These are phyloP conservation scores for Drosophila niveifrons DNA, from an alignment of 2,888 invertebrate species.

Conservation along the genomic window DNA sequence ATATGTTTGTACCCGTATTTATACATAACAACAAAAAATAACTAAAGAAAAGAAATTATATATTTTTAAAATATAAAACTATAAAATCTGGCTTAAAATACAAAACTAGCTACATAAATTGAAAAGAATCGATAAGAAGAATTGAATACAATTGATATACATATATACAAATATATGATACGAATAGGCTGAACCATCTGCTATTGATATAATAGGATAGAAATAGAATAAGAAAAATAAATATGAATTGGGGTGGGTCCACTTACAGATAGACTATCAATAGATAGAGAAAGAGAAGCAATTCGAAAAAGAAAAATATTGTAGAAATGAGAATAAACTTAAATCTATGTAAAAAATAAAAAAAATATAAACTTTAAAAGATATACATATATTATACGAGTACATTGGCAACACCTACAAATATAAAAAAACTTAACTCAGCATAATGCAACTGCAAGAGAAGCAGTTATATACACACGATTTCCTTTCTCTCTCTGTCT, in stretches of 20 bases:
- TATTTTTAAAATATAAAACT: background rate
- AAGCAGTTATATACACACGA: constrained; percentile 21
- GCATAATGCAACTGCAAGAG: constrained; percentile 20
- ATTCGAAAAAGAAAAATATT: background rate
- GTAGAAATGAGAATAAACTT: background rate
- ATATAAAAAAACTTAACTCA: constrained; percentile 20
- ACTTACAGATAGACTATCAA: background rate
- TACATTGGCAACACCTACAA: constrained; percentile 45
- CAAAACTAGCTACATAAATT: too few relatives aligned
- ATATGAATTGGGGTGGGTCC: background rate
- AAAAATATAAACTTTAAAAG: background rate
- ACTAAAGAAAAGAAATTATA: too few relatives aligned
- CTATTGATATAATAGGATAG: background rate
- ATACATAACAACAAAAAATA: too few relatives aligned
- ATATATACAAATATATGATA: background rate
- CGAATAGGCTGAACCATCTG: background rate
- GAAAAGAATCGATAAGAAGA: too few relatives aligned
- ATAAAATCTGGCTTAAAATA: too few relatives aligned
- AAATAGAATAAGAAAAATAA: constrained; percentile 1
- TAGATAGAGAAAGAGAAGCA: background rate
- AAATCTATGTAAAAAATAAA: background rate
- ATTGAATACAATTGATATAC: background rate
- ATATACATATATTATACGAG: too few relatives aligned
- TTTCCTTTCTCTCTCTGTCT: background rate
- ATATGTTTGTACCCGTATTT: too few relatives aligned